Percentiles rank a stretch among this genome's conserved stretches.
Conservation (phyloP, 2,797 vertebrate species). For the Pachyuromys duprasi region DNA sequence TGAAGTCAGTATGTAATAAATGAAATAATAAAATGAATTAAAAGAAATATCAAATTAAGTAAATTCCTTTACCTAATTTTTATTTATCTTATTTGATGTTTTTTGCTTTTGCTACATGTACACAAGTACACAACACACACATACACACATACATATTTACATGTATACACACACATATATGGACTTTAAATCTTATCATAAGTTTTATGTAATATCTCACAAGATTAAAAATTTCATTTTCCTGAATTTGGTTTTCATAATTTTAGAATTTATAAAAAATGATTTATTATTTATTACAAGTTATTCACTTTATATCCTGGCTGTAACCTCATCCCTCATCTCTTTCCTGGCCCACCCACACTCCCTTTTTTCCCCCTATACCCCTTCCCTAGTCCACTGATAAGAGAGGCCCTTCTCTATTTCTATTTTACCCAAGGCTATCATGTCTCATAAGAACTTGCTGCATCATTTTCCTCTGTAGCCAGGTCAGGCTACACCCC, state of each 20-base stretch:
- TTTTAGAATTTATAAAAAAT: too few relatives aligned
- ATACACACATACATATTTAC: not conserved
- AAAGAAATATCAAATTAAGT: not conserved
- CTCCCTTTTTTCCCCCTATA: too few relatives aligned
- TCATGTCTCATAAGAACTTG: too few relatives aligned
- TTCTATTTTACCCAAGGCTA: too few relatives aligned
- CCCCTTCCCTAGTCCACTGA: too few relatives aligned
- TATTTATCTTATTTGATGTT: not conserved
- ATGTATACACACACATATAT: not conserved
- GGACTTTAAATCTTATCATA: not conserved
- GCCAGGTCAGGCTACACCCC: too few relatives aligned
- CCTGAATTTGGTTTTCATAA: not conserved
- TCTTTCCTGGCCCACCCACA: too few relatives aligned
- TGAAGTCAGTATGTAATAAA: not conserved
- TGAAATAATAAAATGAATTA: not conserved
- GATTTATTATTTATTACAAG: too few relatives aligned
- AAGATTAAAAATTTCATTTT: not conserved
- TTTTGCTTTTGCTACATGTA: not conserved
- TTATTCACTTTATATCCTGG: too few relatives aligned
- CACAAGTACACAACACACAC: not conserved
- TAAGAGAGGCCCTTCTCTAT: too few relatives aligned
- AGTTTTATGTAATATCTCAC: not conserved
- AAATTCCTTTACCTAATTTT: not conserved
- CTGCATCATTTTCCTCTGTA: too few relatives aligned
- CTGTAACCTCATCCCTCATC: too few relatives aligned